Percentiles rank a stretch among this genome's conserved stretches.
Conservation (phyloP, 2,113 vertebrate genomes). For the Bujurquina vittata region DNA sequence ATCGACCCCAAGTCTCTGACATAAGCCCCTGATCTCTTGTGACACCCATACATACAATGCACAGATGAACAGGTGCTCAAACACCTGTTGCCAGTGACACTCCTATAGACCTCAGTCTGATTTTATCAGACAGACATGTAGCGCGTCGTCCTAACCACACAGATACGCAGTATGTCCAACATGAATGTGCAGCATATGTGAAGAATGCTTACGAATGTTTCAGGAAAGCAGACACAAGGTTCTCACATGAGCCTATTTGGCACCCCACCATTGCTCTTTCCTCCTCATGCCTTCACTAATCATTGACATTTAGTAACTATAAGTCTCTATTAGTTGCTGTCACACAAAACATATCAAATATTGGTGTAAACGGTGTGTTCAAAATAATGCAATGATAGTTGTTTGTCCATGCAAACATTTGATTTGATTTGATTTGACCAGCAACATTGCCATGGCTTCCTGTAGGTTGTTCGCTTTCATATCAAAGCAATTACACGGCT, state of each 20-base stretch:
- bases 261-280: not conserved
- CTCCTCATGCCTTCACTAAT: not conserved
- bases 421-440: no score
- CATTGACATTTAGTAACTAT: not conserved
- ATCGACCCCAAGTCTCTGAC: slow-evolving; percentile 23
- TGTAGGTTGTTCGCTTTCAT: not conserved
- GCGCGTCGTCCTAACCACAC: not conserved
- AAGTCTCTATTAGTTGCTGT: not conserved
- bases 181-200: not conserved
- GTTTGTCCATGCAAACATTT: not conserved
- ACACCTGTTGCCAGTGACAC: slow-evolving; percentile 47
- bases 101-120: not conserved
- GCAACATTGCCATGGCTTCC: not conserved
- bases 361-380: not conserved
- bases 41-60: slow-evolving; percentile 31
- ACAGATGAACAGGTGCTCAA: slow-evolving; percentile 14
- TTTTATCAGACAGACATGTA: slow-evolving; percentile 6
- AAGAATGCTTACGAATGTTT: not conserved
- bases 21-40: slow-evolving; percentile 45
- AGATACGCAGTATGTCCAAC: not conserved
- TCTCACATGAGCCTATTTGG: not conserved
- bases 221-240: no score
- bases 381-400: not conserved
- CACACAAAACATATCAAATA: not conserved
- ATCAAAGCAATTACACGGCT: not conserved